These are phyloP conservation scores for Styela clava DNA, from an alignment of 23 tunicate genomes.

Conservation along the genomic window DNA sequence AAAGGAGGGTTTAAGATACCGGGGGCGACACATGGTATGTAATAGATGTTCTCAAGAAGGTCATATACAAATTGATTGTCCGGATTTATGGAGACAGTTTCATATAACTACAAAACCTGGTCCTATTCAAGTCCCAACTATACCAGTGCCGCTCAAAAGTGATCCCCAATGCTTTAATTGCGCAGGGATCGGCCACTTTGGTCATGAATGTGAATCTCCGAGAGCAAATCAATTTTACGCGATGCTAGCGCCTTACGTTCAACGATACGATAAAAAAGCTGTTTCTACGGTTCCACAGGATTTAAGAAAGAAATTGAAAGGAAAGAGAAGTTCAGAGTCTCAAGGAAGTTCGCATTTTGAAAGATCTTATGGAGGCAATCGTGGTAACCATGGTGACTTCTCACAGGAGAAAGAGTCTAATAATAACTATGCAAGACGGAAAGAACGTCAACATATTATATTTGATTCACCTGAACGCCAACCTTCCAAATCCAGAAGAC, in stretches of 20 bases:
- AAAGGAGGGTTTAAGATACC: no score
- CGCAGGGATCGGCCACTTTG: slow-evolving; percentile 24
- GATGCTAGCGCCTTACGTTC: background rate
- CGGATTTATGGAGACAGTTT: slow-evolving; percentile 41
- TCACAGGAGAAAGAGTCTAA: background rate
- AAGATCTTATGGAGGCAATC: no score
- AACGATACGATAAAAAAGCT: background rate
- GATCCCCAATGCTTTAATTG: slow-evolving; percentile 8
- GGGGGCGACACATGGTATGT: background rate
- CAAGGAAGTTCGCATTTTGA: no score
- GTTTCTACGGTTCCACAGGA: background rate
- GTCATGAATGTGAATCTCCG: background rate
- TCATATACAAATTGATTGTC: slow-evolving; percentile 27
- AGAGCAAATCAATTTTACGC: background rate
- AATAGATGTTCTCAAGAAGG: slow-evolving; percentile 24
- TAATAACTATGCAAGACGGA: background rate
- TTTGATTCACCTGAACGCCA: background rate
- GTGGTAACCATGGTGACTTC: no score
- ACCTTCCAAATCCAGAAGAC: background rate
- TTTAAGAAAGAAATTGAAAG: background rate
- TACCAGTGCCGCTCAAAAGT: background rate
- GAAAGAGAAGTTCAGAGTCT: background rate
- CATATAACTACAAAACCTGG: slow-evolving; percentile 6
- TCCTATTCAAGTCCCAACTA: background rate
- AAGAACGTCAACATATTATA: background rate